Percentiles rank a stretch among this genome's conserved stretches.
These are phyloP conservation scores for Odontocolon sp. DNA, from an alignment of 2,888 invertebrate genomes.

Conservation along the genomic window DNA sequence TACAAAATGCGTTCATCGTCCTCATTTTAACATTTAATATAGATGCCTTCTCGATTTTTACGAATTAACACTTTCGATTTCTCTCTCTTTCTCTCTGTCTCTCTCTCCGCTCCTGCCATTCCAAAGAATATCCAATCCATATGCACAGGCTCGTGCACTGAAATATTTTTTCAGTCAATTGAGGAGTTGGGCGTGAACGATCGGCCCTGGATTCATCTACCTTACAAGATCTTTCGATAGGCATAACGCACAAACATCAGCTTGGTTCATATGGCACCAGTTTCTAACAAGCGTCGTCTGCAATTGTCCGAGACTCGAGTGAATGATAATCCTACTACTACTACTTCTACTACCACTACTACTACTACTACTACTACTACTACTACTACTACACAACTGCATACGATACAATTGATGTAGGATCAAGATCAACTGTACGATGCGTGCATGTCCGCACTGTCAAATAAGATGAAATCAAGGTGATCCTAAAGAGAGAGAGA, in stretches of 20 bases:
- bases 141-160: conserved; percentile 28
- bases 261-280: conserved; percentile 41
- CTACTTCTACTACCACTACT: conserved; percentile 52
- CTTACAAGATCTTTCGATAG: conserved; percentile 1
- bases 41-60: too few relatives aligned
- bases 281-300: conserved; percentile 44
- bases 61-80: background rate
- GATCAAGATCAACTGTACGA: too few relatives aligned
- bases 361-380: too few relatives aligned
- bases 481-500: too few relatives aligned
- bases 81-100: background rate
- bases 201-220: conserved; percentile 14
- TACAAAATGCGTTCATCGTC: too few relatives aligned
- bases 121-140: conserved; percentile 8
- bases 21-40: background rate
- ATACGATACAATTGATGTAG: too few relatives aligned
- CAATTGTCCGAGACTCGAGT: conserved; percentile 22
- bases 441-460: too few relatives aligned
- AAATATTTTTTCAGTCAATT: conserved; percentile 34
- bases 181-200: conserved; percentile 1
- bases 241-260: conserved; percentile 47
- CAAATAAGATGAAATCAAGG: too few relatives aligned
- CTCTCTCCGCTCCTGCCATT: background rate
- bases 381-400: too few relatives aligned
- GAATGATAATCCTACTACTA: conserved; percentile 32